Conservation (phyloP, 2,888 invertebrate species). For the Ptycholaimellus sp. region DNA sequence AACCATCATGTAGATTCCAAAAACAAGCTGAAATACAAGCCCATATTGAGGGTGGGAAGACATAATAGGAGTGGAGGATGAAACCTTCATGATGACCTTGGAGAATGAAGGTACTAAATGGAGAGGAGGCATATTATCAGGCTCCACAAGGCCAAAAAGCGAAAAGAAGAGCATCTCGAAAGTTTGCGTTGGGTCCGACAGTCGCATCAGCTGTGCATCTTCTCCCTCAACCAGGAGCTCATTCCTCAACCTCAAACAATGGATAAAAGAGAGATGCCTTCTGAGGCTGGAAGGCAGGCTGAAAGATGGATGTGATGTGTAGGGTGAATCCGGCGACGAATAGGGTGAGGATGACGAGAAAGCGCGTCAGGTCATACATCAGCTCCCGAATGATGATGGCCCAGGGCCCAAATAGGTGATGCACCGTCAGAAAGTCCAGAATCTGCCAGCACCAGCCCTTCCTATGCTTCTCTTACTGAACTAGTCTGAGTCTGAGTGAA, state of each 20-base stretch:
- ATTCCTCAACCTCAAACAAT: no score
- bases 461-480: no score
- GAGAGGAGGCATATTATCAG: constrained; percentile 34
- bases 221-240: no score
- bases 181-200: constrained; percentile 39
- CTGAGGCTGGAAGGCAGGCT: constrained; percentile 41
- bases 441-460: no score
- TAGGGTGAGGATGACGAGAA: constrained; percentile 82
- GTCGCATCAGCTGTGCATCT: constrained; percentile 20
- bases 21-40: no score
- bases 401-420: constrained; percentile 98
- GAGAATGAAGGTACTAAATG: constrained; percentile 28
- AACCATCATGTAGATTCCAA: constrained; percentile 91
- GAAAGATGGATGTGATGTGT: constrained; percentile 62
- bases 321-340: constrained; percentile 97
- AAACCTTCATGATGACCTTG: constrained; percentile 29
- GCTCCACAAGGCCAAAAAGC: constrained; percentile 40
- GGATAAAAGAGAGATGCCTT: no score
- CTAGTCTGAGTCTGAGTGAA: no score
- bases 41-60: no score
- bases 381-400: constrained; percentile 77
- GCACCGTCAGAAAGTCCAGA: constrained; percentile 67
- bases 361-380: constrained; percentile 36
- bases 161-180: constrained; percentile 76
- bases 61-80: no score